A percentile compares a stretch with the other conserved stretches of the same genome.
phyloP scores from a whole-genome alignment of 2,113 vertebrate genomes.

The Antennarius striatus region DNA sequence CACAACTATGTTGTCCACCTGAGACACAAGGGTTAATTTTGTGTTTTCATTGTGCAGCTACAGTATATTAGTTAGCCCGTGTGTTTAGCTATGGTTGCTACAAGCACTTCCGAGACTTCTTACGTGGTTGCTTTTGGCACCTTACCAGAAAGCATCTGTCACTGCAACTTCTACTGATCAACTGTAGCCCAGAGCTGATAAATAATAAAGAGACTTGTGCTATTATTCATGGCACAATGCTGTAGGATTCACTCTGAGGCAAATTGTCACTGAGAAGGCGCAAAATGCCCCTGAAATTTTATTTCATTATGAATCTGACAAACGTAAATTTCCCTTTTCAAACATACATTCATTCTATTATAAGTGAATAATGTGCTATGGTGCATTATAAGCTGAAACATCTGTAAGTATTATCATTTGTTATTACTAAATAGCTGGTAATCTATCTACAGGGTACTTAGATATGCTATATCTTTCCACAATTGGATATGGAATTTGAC shows the following conservation, averaged over 20 bases:
- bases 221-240: constrained; percentile 73
- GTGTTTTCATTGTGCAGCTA: constrained; percentile 30
- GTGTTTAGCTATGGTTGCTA: constrained; percentile 66
- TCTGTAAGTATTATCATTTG: neutral
- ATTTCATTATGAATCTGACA: constrained; percentile 13
- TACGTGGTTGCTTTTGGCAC: constrained; percentile 71
- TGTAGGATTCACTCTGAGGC: constrained; percentile 42
- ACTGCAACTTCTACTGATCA: constrained; percentile 62
- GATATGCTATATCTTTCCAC: constrained; percentile 5
- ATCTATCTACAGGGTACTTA: neutral
- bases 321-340: neutral
- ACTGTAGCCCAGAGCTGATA: constrained; percentile 72
- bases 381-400: neutral
- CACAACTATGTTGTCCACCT: constrained; percentile 4
- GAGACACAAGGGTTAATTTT: constrained; percentile 29
- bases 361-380: neutral
- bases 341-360: neutral
- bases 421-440: neutral
- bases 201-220: constrained; percentile 73
- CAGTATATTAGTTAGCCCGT: constrained; percentile 39
- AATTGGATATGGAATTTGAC: neutral
- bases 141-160: constrained; percentile 74
- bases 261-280: constrained; percentile 47
- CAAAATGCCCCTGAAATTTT: constrained; percentile 35
- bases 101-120: constrained; percentile 75